Conservation (phyloP, 2,797 vertebrate species). For the Ctenopoma multispine region DNA sequence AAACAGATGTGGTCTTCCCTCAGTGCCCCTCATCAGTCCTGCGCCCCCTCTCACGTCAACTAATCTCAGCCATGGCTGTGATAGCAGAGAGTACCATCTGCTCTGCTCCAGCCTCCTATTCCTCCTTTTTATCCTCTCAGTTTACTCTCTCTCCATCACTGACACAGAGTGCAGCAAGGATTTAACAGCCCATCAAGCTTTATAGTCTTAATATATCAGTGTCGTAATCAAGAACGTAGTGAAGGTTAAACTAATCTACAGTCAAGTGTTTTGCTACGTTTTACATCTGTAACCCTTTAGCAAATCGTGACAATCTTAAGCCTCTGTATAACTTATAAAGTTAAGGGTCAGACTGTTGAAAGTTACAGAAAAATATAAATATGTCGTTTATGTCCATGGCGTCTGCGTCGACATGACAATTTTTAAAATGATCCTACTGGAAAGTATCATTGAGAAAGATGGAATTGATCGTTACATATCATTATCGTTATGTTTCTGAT, state of each 20-base stretch:
- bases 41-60: slow-evolving; percentile 56
- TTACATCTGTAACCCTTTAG: not conserved
- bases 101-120: slow-evolving; percentile 47
- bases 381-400: not conserved
- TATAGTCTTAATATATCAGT: slow-evolving; percentile 50
- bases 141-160: slow-evolving; percentile 39
- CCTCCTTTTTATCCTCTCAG: slow-evolving; percentile 54
- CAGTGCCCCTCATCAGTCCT: slow-evolving; percentile 44
- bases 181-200: slow-evolving; percentile 66
- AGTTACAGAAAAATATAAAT: not conserved
- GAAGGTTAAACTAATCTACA: slow-evolving; percentile 36
- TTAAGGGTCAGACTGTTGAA: not conserved
- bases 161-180: slow-evolving; percentile 47
- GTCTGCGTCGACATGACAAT: no score
- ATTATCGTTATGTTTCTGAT: no score
- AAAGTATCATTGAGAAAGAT: not conserved
- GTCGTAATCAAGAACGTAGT: slow-evolving; percentile 37
- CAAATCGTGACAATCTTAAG: not conserved
- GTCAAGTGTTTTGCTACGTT: slow-evolving; percentile 15
- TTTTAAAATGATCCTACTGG: not conserved
- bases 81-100: slow-evolving; percentile 72
- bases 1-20: slow-evolving; percentile 75
- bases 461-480: no score
- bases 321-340: not conserved
- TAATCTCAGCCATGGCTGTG: slow-evolving; percentile 68